Conservation (phyloP, 2,888 invertebrate genomes). For the Torymus aiolomorphi region DNA sequence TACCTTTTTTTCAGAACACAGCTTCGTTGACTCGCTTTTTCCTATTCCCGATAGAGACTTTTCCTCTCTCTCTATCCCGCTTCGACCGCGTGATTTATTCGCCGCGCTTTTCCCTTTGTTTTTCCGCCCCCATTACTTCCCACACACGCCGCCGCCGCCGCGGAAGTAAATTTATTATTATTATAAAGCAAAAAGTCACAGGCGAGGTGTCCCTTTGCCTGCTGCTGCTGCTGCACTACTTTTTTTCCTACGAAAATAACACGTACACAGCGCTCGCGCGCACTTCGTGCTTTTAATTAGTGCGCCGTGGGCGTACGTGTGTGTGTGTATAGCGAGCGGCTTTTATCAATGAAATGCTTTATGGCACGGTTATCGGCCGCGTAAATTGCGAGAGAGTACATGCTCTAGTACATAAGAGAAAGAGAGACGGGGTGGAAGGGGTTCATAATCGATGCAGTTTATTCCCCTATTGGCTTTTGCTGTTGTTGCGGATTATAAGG, state of each 20-base stretch:
- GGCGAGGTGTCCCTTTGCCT: not conserved
- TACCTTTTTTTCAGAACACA: slow-evolving; percentile 12
- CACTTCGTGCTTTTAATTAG: slow-evolving; percentile 19
- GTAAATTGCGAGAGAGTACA: no score
- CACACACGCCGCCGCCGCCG: slow-evolving; percentile 15
- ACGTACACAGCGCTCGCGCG: not conserved
- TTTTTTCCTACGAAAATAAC: slow-evolving; percentile 9
- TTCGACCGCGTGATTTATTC: slow-evolving; percentile 44
- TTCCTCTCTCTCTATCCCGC: slow-evolving; percentile 18
- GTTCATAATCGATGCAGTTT: no score
- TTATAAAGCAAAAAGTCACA: not conserved
- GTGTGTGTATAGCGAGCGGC: not conserved
- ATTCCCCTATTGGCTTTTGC: no score
- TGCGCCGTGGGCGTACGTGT: not conserved
- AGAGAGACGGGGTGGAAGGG: no score
- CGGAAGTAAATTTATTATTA: slow-evolving; percentile 38
- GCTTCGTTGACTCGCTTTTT: slow-evolving; percentile 32
- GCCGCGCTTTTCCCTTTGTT: slow-evolving; percentile 47
- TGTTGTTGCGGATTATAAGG: no score
- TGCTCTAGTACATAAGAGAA: no score
- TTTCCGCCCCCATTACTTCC: slow-evolving; percentile 47
- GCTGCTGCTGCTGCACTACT: no score
- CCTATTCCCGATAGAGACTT: slow-evolving; percentile 35
- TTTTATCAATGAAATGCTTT: not conserved
- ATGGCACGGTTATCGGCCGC: no score